These are phyloP conservation scores for Morpho helenor DNA, from an alignment of 2,888 invertebrate species.

Conservation along the genomic window DNA sequence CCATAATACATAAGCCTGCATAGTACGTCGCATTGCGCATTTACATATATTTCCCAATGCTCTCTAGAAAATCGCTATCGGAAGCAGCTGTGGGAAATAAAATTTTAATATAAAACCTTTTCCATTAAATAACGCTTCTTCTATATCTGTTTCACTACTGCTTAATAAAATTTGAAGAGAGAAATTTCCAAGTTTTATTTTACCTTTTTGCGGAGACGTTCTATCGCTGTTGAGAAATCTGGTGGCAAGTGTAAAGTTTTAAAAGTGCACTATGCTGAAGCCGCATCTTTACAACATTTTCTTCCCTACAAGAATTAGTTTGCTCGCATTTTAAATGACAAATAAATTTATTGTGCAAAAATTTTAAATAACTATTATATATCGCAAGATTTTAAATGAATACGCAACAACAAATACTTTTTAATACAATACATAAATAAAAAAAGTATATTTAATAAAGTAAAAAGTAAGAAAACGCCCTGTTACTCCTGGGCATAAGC, in stretches of 20 bases:
- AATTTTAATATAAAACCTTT: slow-evolving; percentile 53
- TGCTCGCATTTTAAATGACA: background rate
- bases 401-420: no score
- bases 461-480: no score
- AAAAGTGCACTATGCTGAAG: background rate
- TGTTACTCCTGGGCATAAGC: no score
- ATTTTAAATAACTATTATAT: no score
- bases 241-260: slow-evolving; percentile 7
- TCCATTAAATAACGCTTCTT: slow-evolving; percentile 32
- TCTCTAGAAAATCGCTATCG: slow-evolving; percentile 33
- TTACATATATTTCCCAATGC: slow-evolving; percentile 58
- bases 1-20: slow-evolving; percentile 62
- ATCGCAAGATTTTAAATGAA: no score
- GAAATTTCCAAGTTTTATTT: slow-evolving; percentile 1
- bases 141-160: slow-evolving; percentile 19
- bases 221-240: background rate
- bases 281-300: background rate
- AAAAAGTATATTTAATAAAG: no score
- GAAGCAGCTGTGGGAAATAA: slow-evolving; percentile 57
- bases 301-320: background rate
- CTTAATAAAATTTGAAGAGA: slow-evolving; percentile 14
- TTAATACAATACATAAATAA: no score
- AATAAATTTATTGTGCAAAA: no score
- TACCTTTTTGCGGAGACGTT: slow-evolving; percentile 1
- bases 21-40: slow-evolving; percentile 62